Base-by-base conservation (phyloP, 2,888 invertebrate species). In the Drosophila koepferae region DNA sequence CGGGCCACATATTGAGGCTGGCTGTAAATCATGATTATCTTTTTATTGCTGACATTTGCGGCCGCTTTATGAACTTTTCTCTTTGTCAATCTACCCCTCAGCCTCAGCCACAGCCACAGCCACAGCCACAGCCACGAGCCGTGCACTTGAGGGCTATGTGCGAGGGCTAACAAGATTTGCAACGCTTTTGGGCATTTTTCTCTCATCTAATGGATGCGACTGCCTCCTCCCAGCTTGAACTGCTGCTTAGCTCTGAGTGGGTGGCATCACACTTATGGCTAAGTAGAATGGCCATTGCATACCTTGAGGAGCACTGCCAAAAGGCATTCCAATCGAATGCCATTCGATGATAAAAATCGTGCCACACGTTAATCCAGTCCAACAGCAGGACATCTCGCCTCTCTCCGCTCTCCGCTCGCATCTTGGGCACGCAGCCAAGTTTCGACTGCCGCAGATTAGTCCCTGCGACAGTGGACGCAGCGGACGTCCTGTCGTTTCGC, bases 271-370 rank as follows among this genome's bases (percentile, higher is more conserved):
- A 58, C 49, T 66, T 43, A 48, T 1, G 23, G 49, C 55, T 34
- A 18, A 28, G 18, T 28, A n/a, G 55, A 41, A 62, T 58, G 65
- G 59, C 55, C 63, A 63, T 56, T 68, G 82, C 80, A 76, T 73
- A 75, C 73, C 82, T 85, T 77, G 60, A 72, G 79, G 59, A 58
- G 72, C 67, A 67, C 10, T 65, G 78, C 78, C 79, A 72, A 77
- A 82, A 71, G 81, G 80, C 73, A 85, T 87, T 86, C 87, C 88
- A 78, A 87, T 82, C 76, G 77, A 82, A 89, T 86, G 81, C 88
- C 79, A 82, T 81, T 80, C 80, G 66, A 72, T 74, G 89, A 91
- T 91, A 91, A 87, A 83, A 90, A 91, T 91, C 91, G 86, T 83
- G 90, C 82, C 77, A 81, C 77, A 77, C 75, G 83, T 77, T 89